Evolutionary conservation across 2,113 vertebrate genomes (phyloP).

Genomic region (Osmerus mordax): DNA sequence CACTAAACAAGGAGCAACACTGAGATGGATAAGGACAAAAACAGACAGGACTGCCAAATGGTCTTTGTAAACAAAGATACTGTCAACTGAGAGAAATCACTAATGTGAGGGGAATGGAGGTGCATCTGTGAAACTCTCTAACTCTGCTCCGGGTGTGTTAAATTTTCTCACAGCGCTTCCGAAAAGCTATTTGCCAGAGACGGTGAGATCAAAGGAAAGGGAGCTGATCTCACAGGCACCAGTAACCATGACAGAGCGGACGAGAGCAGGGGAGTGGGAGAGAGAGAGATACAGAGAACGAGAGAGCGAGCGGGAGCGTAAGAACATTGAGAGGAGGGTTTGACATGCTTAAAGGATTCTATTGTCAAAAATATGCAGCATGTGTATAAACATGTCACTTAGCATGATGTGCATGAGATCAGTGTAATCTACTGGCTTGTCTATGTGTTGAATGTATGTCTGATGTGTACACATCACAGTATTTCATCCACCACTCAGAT

Average conservation of each 20-base stretch:
- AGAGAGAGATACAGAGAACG: slow-evolving; percentile 16
- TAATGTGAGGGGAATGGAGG: background rate
- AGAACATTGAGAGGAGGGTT: background rate
- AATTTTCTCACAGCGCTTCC: slow-evolving; percentile 22
- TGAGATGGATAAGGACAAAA: background rate
- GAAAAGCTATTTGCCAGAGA: slow-evolving; percentile 49
- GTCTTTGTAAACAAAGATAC: slow-evolving; percentile 1
- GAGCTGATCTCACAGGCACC: slow-evolving; percentile 42
- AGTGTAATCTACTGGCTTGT: background rate
- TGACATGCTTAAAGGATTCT: slow-evolving; percentile 26
- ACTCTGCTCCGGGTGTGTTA: slow-evolving; percentile 23
- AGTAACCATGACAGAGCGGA: slow-evolving; percentile 35
- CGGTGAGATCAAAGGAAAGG: slow-evolving; percentile 54
- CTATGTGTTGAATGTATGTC: background rate
- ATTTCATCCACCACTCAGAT: no score
- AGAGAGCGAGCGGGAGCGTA: background rate
- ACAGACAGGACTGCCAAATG: background rate
- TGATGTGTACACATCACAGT: background rate
- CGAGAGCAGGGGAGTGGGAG: slow-evolving; percentile 32
- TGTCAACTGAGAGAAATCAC: slow-evolving; percentile 5
- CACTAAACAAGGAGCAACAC: background rate
- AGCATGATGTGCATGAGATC: slow-evolving; percentile 30
- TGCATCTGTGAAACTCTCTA: background rate
- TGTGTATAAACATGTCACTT: slow-evolving; percentile 42
- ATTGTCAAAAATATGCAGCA: slow-evolving; percentile 42